phyloP scores from a whole-genome alignment of 53 echinoderm and acorn worm genomes.

The Temnopleurus reevesii region DNA sequence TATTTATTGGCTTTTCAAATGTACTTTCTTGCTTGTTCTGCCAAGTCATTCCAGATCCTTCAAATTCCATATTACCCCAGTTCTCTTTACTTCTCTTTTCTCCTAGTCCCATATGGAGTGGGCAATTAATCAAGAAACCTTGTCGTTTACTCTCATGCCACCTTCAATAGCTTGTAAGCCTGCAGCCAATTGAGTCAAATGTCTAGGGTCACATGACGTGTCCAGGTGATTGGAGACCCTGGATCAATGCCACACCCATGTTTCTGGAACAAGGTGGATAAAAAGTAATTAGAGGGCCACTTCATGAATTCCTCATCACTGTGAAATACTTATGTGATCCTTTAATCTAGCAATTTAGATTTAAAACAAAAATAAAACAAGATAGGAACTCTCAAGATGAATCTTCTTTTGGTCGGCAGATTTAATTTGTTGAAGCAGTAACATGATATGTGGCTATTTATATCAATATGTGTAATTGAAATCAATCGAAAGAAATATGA shows the following conservation, averaged over 20 bases:
- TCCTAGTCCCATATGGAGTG: neutral
- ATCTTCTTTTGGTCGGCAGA: neutral
- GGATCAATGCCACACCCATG: slow-evolving; percentile 31
- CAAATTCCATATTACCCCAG: slow-evolving; percentile 22
- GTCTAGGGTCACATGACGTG: slow-evolving; percentile 48
- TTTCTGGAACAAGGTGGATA: neutral
- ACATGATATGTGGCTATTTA: slow-evolving; percentile 3
- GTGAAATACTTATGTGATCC: neutral
- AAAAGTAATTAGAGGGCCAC: slow-evolving; percentile 27
- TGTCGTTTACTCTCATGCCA: slow-evolving; percentile 28
- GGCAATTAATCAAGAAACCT: slow-evolving; percentile 25
- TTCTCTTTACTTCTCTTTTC: neutral
- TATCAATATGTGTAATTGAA: neutral
- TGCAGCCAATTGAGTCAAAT: neutral
- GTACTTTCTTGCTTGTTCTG: neutral
- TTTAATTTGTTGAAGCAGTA: neutral
- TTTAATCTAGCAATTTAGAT: slow-evolving; percentile 5
- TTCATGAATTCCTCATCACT: neutral
- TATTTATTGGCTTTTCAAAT: neutral
- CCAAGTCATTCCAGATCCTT: slow-evolving; percentile 13
- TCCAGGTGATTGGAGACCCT: slow-evolving; percentile 17
- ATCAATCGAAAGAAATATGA: neutral
- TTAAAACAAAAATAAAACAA: slow-evolving; percentile 3
- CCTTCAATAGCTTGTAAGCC: neutral
- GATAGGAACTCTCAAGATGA: slow-evolving; percentile 1